phyloP scores from a whole-genome alignment of 2,888 invertebrate genomes.

The Dolichopus griseipennis region DNA sequence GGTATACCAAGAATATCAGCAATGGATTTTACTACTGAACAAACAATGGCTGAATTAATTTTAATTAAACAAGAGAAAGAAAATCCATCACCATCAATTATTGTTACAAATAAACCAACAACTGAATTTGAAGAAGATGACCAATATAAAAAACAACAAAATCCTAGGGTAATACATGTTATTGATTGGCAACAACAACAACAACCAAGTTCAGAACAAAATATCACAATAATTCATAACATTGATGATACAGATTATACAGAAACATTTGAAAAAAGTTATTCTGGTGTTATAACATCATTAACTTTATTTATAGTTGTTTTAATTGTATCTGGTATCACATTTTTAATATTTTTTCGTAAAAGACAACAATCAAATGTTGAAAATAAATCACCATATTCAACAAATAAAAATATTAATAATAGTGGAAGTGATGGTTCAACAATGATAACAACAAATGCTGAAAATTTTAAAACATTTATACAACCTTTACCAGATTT shows the following conservation, averaged over 20 bases:
- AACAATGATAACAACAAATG: slow-evolving; percentile 22
- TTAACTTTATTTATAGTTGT: slow-evolving; percentile 35
- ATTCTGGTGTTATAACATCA: slow-evolving; percentile 30
- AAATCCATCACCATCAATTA: slow-evolving; percentile 32
- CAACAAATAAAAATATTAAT: slow-evolving; percentile 11
- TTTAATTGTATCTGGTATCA: slow-evolving; percentile 29
- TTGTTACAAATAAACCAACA: slow-evolving; percentile 33
- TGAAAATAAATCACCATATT: neutral
- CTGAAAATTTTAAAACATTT: slow-evolving; percentile 20
- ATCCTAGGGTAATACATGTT: slow-evolving; percentile 41
- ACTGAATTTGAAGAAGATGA: slow-evolving; percentile 29
- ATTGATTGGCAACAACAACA: slow-evolving; percentile 32
- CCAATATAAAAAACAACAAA: slow-evolving; percentile 26
- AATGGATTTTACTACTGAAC: slow-evolving; percentile 27
- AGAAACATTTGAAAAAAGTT: neutral
- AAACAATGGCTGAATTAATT: slow-evolving; percentile 36
- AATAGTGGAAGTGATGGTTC: slow-evolving; percentile 14
- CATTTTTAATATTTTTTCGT: slow-evolving; percentile 35
- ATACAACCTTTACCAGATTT: slow-evolving; percentile 37
- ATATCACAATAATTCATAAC: slow-evolving; percentile 16
- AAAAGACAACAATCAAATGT: slow-evolving; percentile 14
- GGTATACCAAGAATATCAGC: neutral
- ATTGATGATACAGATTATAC: slow-evolving; percentile 19
- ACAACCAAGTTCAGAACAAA: slow-evolving; percentile 17
- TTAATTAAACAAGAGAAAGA: slow-evolving; percentile 36